Evolutionary conservation across 2,888 invertebrate species (phyloP).

Genomic region (Cybosia mesomella): DNA sequence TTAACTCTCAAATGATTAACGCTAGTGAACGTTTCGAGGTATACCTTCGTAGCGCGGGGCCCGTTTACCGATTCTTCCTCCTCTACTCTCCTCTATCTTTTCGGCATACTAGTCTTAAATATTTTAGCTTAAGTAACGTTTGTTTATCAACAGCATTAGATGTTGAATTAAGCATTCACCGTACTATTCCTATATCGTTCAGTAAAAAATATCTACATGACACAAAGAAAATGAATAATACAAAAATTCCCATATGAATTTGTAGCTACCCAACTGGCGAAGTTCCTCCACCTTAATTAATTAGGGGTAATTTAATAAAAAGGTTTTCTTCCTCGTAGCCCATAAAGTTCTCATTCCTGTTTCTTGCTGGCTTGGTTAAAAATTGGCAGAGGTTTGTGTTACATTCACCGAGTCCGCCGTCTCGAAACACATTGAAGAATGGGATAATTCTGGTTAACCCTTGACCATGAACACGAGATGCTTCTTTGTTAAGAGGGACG

Average conservation of each 20-base stretch:
- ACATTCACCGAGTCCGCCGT: not conserved
- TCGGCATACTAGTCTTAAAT: no score
- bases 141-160: no score
- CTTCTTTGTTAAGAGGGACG: not conserved
- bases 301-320: slow-evolving; percentile 4
- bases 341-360: not conserved
- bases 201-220: not conserved
- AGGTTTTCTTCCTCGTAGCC: not conserved
- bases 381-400: not conserved
- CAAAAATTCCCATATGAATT: not conserved
- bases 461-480: not conserved
- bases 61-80: no score
- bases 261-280: not conserved
- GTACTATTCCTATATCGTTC: not conserved
- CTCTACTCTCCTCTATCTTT: no score
- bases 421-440: not conserved
- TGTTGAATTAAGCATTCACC: no score
- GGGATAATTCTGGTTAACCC: not conserved
- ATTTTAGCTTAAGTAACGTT: no score
- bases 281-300: slow-evolving; percentile 15
- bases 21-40: no score
- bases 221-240: not conserved
- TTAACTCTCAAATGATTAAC: no score
- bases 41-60: no score
- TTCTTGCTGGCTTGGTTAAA: not conserved